Conservation (phyloP, 2,113 vertebrate species). For the Tringa solitaria region DNA sequence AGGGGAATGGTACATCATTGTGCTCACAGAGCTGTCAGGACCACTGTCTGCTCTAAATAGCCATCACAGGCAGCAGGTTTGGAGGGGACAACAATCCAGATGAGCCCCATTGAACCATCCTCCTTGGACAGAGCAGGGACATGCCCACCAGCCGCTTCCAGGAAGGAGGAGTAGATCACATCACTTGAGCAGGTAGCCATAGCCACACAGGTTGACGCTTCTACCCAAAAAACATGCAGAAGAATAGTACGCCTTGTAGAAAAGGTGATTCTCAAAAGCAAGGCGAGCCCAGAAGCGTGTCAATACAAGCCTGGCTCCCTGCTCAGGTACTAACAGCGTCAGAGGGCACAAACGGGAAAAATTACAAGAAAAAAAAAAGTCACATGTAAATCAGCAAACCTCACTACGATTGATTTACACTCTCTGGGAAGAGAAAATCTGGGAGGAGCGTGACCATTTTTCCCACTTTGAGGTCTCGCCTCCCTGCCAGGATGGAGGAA, state of each 20-base stretch:
- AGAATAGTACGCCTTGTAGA: not conserved
- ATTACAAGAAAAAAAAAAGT: not conserved
- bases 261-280: not conserved
- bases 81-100: not conserved
- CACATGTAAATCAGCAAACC: not conserved
- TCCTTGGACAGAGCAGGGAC: not conserved
- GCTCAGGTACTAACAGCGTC: not conserved
- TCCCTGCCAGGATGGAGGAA: not conserved
- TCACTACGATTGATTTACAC: fast-evolving
- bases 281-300: fast-evolving
- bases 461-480: not conserved
- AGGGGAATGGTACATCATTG: not conserved
- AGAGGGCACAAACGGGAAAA: fast-evolving
- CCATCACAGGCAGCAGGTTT: fast-evolving
- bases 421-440: not conserved
- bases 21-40: not conserved
- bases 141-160: too few species aligned
- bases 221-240: not conserved
- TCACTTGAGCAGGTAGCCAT: not conserved
- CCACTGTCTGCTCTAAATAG: not conserved
- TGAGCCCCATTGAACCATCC: not conserved
- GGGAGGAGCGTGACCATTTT: fast-evolving
- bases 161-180: not conserved
- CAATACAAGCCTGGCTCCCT: not conserved
- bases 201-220: not conserved